Evolutionary conservation across 2,888 invertebrate species (phyloP).

Genomic region (Amaurobius ferox): DNA sequence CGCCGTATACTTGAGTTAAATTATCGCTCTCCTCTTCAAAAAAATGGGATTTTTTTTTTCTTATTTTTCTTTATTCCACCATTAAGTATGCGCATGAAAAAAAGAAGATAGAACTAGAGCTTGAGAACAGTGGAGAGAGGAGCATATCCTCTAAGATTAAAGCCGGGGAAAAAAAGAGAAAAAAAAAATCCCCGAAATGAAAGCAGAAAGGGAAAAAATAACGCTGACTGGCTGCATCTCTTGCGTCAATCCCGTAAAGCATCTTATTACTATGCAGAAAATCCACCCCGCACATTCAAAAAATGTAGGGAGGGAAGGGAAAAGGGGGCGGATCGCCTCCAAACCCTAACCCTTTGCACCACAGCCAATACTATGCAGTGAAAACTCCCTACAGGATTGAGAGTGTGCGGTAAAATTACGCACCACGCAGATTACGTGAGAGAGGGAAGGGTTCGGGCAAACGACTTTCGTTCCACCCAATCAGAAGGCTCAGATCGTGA

Average conservation of each 20-base stretch:
- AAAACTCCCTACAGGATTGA: slow-evolving; percentile 48
- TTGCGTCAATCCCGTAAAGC: slow-evolving; percentile 63
- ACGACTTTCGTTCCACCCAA: slow-evolving; percentile 61
- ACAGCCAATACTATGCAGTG: slow-evolving; percentile 60
- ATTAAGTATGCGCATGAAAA: slow-evolving; percentile 65
- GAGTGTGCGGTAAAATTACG: slow-evolving; percentile 65
- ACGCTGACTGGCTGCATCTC: slow-evolving; percentile 60
- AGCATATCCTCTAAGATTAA: slow-evolving; percentile 67
- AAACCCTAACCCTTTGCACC: slow-evolving; percentile 59
- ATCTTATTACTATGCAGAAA: slow-evolving; percentile 71
- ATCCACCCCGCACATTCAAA: slow-evolving; percentile 62
- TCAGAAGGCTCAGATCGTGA: slow-evolving; percentile 51
- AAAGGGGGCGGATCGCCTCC: slow-evolving; percentile 51
- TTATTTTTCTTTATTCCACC: slow-evolving; percentile 26
- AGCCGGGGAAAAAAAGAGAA: slow-evolving; percentile 15
- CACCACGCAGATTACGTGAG: slow-evolving; percentile 68
- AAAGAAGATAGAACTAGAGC: slow-evolving; percentile 17
- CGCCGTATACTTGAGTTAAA: slow-evolving; percentile 69
- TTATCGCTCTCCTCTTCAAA: slow-evolving; percentile 59
- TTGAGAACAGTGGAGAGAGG: slow-evolving; percentile 23
- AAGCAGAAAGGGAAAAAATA: slow-evolving; percentile 35
- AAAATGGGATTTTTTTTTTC: slow-evolving; percentile 23
- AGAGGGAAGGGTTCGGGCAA: slow-evolving; percentile 58
- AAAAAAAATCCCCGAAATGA: slow-evolving; percentile 20
- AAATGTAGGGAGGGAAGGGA: slow-evolving; percentile 24